These are phyloP conservation scores for Cranoglanis bouderius DNA, from an alignment of 2,113 vertebrate species.

Conservation along the genomic window DNA sequence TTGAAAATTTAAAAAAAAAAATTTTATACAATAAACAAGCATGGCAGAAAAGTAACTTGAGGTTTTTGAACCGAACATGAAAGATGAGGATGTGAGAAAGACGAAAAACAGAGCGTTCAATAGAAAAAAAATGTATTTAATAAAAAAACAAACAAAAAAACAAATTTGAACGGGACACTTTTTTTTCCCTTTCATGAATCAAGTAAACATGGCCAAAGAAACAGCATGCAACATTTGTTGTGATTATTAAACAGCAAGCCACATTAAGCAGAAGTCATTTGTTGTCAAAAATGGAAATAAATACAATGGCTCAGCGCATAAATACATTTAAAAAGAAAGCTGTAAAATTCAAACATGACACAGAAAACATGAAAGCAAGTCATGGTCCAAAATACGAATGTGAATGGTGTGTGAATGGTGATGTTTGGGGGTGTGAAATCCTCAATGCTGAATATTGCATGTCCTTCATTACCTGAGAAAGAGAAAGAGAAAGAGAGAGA, in stretches of 20 bases:
- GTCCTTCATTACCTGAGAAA: conserved; percentile 35
- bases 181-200: neutral
- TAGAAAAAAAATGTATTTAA: conserved; percentile 36
- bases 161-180: neutral
- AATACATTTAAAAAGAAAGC: conserved; percentile 21
- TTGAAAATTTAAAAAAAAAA: neutral
- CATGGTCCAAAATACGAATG: conserved; percentile 2
- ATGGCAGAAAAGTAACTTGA: neutral
- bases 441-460: conserved; percentile 3
- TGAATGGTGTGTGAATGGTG: neutral
- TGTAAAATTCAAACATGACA: neutral
- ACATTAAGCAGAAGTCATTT: neutral
- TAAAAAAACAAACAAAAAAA: neutral
- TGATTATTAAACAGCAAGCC: conserved; percentile 16
- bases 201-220: conserved; percentile 20
- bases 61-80: conserved; percentile 26
- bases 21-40: neutral
- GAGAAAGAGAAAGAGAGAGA: neutral
- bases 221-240: conserved; percentile 14
- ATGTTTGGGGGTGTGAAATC: conserved; percentile 7
- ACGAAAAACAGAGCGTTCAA: neutral
- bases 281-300: conserved; percentile 25
- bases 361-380: neutral
- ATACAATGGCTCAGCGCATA: conserved; percentile 30
- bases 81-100: conserved; percentile 6